Base-by-base conservation (phyloP, 2,797 vertebrate species). In the Eulemur rubriventer region DNA sequence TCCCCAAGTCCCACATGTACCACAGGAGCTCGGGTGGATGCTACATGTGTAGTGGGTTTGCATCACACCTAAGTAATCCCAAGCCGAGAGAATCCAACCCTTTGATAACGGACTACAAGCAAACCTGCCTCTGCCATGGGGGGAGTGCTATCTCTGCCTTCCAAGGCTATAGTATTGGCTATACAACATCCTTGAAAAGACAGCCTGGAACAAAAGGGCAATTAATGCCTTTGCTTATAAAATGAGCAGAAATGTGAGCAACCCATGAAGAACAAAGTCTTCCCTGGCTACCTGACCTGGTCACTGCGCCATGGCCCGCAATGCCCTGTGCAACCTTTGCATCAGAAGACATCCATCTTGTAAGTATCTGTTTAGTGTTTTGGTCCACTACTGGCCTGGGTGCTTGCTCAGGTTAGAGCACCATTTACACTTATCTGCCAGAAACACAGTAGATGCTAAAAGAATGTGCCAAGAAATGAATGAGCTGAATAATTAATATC, bases 191-290 rank as follows among this genome's bases (percentile, higher is more conserved):
- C 67, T 78, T 65, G 41, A 79, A 87, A 96, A 92, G 61, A 89
- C 1, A 55, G n/a, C 7, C 18, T 35, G 57, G 48, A 92, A 89
- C n/a, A 85, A 76, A 43, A 18, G 57, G 28, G 43, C 24, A 91
- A 35, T 43, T 46, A 12, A 24, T 16, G 3, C 17, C 65, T 80
- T 35, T 78, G 50, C n/a, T 94, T 67, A 59, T n/a, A 86, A 81
- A 94, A 76, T 6, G 33, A 85, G 63, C 67, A 65, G 76, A 84
- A 97, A 81, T 0, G 3, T 18, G 38, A 75, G 57, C 69, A 61
- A 63, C 26, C 2, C 50, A 79, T 0, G 10, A 83, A 70, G 73
- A 70, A 65, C 2, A 33, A 50, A 41, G 57, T 41, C 81, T 41
- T 81, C 61, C 33, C 43, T 13, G 69, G n/a, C n/a, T 35, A 10